phyloP scores from a whole-genome alignment of 1,140 invertebrate species.

The Conus ventricosus region DNA sequence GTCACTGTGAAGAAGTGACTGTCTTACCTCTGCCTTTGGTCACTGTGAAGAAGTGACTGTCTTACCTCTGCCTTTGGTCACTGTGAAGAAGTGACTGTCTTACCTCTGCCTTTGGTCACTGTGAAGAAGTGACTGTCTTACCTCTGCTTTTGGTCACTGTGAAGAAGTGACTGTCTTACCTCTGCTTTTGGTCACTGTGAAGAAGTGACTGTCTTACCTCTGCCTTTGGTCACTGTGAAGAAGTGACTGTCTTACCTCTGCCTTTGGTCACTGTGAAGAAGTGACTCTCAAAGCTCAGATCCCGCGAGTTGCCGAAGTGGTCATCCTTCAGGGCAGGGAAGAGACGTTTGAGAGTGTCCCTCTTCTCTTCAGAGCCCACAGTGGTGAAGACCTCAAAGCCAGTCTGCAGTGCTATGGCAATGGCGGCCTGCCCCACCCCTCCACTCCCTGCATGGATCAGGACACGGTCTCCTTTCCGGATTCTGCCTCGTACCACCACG shows the following conservation, averaged over 20 bases:
- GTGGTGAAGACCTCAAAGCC: constrained; percentile 82
- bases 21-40: too few species aligned
- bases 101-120: too few species aligned
- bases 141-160: too few species aligned
- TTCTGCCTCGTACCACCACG: constrained; percentile 87
- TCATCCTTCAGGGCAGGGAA: constrained; percentile 89
- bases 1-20: too few species aligned
- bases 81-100: too few species aligned
- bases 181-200: too few species aligned
- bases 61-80: too few species aligned
- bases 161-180: too few species aligned
- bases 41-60: too few species aligned
- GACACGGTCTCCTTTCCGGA: constrained; percentile 87
- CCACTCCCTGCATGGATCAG: constrained; percentile 97
- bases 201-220: too few species aligned
- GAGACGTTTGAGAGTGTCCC: constrained; percentile 89
- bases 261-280: constrained; percentile 81
- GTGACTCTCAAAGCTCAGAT: constrained; percentile 92
- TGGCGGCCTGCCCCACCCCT: constrained; percentile 96
- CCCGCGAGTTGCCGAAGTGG: constrained; percentile 94
- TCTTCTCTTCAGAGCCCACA: constrained; percentile 84
- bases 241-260: constrained; percentile 70
- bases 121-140: too few species aligned
- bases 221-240: background rate
- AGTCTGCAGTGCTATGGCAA: constrained; percentile 90